Conservation (phyloP, 2,113 vertebrate genomes). For the Aspidoscelis tigris region DNA sequence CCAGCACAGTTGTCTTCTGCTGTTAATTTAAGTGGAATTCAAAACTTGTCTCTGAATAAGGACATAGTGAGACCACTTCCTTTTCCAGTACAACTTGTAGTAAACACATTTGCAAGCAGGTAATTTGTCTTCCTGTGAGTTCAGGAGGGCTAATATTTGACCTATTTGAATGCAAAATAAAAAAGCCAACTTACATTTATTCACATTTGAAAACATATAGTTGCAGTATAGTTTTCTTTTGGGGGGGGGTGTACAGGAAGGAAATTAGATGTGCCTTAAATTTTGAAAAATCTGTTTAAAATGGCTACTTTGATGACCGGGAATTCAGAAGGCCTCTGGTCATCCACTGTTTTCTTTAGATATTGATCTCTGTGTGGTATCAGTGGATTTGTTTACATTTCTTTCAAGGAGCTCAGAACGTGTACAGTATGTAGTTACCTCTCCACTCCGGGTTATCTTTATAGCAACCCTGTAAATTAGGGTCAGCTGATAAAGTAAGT, state of each 20-base stretch:
- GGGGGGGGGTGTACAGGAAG: neutral
- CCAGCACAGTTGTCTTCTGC: constrained; percentile 79
- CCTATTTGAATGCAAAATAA: neutral
- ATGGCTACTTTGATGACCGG: neutral
- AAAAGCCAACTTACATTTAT: neutral
- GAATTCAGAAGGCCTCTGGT: neutral
- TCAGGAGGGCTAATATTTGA: constrained; percentile 20
- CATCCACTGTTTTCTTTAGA: neutral
- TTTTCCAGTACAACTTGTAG: constrained; percentile 82
- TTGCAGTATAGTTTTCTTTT: neutral
- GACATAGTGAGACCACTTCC: constrained; percentile 88
- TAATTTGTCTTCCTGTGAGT: constrained; percentile 65
- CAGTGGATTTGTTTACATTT: neutral
- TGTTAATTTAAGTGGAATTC: constrained; percentile 85
- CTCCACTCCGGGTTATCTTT: neutral
- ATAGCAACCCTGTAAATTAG: neutral
- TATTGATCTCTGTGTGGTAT: neutral
- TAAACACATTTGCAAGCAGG: constrained; percentile 89
- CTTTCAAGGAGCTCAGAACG: neutral
- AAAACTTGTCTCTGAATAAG: constrained; percentile 84
- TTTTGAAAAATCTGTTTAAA: neutral
- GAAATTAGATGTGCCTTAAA: neutral
- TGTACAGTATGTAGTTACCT: neutral
- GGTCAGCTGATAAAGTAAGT: neutral
- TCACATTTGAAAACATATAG: neutral